Evolutionary conservation across 2,113 vertebrate genomes (phyloP).

Genomic region (Phocoena sinus): DNA sequence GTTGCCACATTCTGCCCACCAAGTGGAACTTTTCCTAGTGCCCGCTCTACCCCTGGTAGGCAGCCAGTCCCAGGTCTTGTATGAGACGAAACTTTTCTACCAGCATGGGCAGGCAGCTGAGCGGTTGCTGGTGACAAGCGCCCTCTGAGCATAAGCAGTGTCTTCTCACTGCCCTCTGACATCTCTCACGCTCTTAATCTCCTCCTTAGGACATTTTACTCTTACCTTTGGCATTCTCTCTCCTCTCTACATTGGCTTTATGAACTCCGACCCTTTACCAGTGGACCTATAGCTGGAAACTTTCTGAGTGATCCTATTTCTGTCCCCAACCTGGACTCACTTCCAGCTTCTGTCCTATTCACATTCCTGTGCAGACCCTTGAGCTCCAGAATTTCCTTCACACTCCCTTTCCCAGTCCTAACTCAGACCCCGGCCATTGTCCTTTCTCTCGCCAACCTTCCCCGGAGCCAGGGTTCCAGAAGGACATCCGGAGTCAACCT

Average conservation of each 20-base stretch:
- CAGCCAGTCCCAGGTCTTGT: neutral
- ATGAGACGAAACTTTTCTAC: neutral
- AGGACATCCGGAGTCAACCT: neutral
- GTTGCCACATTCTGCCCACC: neutral
- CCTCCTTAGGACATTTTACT: neutral
- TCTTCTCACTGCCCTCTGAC: neutral
- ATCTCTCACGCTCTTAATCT: neutral
- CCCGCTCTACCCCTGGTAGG: neutral
- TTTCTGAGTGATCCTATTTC: neutral
- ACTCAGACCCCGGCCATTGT: neutral
- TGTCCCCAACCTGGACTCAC: neutral
- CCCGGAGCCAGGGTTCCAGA: neutral
- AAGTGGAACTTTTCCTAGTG: neutral
- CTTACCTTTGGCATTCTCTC: neutral
- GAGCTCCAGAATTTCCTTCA: neutral
- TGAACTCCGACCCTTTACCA: neutral
- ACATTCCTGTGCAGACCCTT: neutral
- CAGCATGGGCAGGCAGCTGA: accelerated
- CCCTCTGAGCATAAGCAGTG: neutral
- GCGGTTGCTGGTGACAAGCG: neutral
- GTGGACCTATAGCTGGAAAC: neutral
- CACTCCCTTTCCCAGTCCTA: accelerated
- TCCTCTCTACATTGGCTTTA: neutral
- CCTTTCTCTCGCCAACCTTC: neutral
- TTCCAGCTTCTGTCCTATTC: neutral